Evolutionary conservation across 2,888 invertebrate species (phyloP), one percentile per base, ranked within the genome.

Genomic region (Branchinecta sandiegonensis): DNA sequence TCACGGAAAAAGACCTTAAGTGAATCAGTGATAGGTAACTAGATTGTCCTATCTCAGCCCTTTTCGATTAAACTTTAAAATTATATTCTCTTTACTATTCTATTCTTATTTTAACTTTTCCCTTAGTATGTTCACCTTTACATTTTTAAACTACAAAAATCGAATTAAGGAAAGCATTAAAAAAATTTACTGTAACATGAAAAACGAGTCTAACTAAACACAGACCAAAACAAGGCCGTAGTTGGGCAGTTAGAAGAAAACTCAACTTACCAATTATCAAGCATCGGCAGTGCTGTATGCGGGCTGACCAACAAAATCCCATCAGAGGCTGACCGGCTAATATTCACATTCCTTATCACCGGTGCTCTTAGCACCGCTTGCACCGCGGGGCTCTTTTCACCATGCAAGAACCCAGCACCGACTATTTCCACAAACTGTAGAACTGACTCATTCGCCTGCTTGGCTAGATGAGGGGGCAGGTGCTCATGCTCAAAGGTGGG

Each of bases 391-490:
- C 91, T 90, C 77, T 91, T 93, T 76, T 96, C 94, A 74, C 91
- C 94, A 75, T 99, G 99, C 46, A 97, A 80, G 72, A 94, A 87
- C 37, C 99, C 99, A 67, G 96, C 99, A 6, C 95, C 94, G 67
- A 86, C 84, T 66, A 99, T 89, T 73, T 89, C 87, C 0, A 92
- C 84, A 74, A 84, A 86, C 74, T 88, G 84, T 70, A 97, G 75
- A 17, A 84, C 80, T n/a, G 94, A 94, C 74, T 89, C 87, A 46
- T 85, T 83, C 67, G 84, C 78, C 0, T 85, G 14, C 14, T 63
- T 48, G 56, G 56, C 69, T 46, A 65, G 65, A 66, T 50, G 69
- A 47, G 48, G 48, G 8, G 69, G 69, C 0, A 69, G 46, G 14
- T 47, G 64, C 67, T 74, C 70, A 64, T 77, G 76, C 71, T 80